Evolutionary conservation across 2,113 vertebrate genomes (phyloP), one percentile per base, ranked within the genome.

Genomic region (Cyanistes caeruleus): DNA sequence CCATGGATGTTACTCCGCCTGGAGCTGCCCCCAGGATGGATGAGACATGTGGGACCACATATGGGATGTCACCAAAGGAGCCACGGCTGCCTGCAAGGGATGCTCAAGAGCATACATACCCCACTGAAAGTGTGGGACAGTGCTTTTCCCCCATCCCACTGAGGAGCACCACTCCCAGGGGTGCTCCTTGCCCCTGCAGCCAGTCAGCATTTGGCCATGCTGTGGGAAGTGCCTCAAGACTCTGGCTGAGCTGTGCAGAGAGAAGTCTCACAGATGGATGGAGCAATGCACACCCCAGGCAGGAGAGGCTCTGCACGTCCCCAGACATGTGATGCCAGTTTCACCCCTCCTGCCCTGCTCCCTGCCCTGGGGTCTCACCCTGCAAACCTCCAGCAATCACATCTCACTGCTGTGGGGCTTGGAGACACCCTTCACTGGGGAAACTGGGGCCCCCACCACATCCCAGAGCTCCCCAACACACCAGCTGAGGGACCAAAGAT

Each of bases 91-190:
- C 18, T 68, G 44, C 49, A 84, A 84, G 17, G 30, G 11, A 49
- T 35, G 18, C n/a, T 56, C 2, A 1, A 74, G 83, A 27, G 6
- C 27, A 21, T 1, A 18, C 0, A 0, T 7, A 60, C 16, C 10
- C 44, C 8, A 20, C 5, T 27, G 72, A 48, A 85, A 82, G 27
- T 16, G 49, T 31, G 35, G n/a, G 35, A 39, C 27, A 60, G 33
- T 15, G 22, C n/a, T 92, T 76, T 69, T 3, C 6, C 9, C 14
- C 21, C 18, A 30, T 37, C 60, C 27, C 11, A 21, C 55, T 12
- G 49, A 70, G 31, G 1, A 19, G 4, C 59, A 77, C 35, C 1
- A 0, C 27, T 95, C 25, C 43, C 39, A 52, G 46, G 33, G 13
- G 51, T 46, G 60, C 39, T 75, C 44, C 65, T n/a, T 13, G 0